phyloP scores from a whole-genome alignment of 2,888 invertebrate species.

The Hololepta plana region DNA sequence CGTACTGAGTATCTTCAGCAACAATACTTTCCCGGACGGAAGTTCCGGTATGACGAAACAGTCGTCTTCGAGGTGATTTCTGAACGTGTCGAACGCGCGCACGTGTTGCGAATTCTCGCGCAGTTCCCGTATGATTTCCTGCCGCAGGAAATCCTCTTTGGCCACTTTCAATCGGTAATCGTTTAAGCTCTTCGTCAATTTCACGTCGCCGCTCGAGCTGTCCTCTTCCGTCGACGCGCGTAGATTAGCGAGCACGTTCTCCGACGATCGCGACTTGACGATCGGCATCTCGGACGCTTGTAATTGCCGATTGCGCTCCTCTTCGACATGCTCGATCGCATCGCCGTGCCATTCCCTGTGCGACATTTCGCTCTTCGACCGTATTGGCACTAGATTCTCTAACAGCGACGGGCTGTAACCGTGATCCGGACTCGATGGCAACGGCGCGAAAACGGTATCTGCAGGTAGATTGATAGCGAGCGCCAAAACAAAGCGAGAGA shows the following conservation, averaged over 20 bases:
- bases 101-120: too few species aligned
- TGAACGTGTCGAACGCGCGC: too few species aligned
- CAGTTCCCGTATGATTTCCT: slow-evolving; percentile 21
- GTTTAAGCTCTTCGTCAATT: slow-evolving; percentile 9
- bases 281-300: slow-evolving; percentile 8
- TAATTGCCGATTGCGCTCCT: too few species aligned
- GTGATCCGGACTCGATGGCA: slow-evolving; percentile 8
- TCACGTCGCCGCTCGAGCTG: slow-evolving; percentile 8
- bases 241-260: slow-evolving; percentile 12
- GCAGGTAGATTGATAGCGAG: too few species aligned
- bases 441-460: neutral
- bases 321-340: slow-evolving; percentile 2
- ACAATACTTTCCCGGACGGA: slow-evolving; percentile 46
- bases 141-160: slow-evolving; percentile 20
- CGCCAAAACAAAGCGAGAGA: too few species aligned
- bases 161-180: slow-evolving; percentile 19
- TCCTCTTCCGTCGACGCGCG: slow-evolving; percentile 6
- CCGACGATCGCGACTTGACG: slow-evolving; percentile 18
- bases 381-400: slow-evolving; percentile 12
- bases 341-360: slow-evolving; percentile 11
- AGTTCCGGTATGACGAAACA: slow-evolving; percentile 60
- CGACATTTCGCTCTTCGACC: slow-evolving; percentile 18
- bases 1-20: slow-evolving; percentile 49
- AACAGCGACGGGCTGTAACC: slow-evolving; percentile 14
- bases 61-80: too few species aligned